Evolutionary conservation across 2,113 vertebrate genomes (phyloP).

Genomic region (Ctenomys sociabilis): DNA sequence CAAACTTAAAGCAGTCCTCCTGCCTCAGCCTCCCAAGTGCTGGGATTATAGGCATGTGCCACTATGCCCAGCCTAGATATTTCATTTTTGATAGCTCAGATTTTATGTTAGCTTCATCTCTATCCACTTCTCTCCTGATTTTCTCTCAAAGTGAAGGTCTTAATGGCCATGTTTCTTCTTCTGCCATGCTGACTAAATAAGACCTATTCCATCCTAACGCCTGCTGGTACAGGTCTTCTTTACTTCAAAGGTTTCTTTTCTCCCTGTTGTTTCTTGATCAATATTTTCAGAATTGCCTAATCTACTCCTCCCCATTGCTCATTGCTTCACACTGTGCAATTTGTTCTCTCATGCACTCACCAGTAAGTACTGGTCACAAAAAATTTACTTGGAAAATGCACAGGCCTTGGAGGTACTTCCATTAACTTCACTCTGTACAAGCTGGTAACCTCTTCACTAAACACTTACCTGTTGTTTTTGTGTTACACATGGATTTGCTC

Average conservation of each 20-base stretch:
- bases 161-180: neutral
- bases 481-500: neutral
- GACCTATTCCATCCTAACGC: neutral
- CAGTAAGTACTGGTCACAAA: neutral
- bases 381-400: constrained; percentile 19
- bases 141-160: neutral
- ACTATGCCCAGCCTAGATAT: neutral
- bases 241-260: constrained; percentile 50
- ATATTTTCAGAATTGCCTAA: constrained; percentile 29
- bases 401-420: neutral
- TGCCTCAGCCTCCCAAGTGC: too few species aligned
- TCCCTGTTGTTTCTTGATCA: constrained; percentile 34
- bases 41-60: too few species aligned
- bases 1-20: too few species aligned
- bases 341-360: neutral
- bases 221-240: neutral
- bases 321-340: constrained; percentile 13
- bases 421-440: constrained; percentile 33
- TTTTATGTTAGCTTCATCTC: neutral
- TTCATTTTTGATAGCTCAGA: neutral
- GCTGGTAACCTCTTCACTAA: neutral
- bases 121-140: neutral
- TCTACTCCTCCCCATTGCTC: constrained; percentile 34
- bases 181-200: neutral
- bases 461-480: neutral